Percentiles rank a stretch among this genome's conserved stretches.
These are phyloP conservation scores for Pogonus chalceus DNA, from an alignment of 1,140 invertebrate genomes.

Conservation along the genomic window DNA sequence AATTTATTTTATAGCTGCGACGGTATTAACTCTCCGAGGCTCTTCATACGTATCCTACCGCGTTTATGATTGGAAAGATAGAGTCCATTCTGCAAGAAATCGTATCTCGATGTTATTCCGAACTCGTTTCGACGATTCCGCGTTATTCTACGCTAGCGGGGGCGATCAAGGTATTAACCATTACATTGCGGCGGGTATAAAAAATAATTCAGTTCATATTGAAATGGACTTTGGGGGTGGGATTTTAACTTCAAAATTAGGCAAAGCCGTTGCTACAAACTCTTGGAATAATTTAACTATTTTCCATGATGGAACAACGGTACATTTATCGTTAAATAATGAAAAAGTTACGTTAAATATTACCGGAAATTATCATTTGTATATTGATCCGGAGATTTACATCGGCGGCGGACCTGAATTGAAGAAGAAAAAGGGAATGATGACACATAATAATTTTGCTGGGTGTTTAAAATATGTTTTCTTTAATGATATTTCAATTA, in stretches of 20 bases:
- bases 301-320: slow-evolving; percentile 58
- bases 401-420: slow-evolving; percentile 68
- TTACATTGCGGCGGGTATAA: slow-evolving; percentile 72
- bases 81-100: slow-evolving; percentile 76
- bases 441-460: slow-evolving; percentile 65
- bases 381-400: slow-evolving; percentile 88
- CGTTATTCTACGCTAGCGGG: slow-evolving; percentile 76
- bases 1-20: slow-evolving; percentile 56
- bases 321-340: slow-evolving; percentile 64
- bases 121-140: slow-evolving; percentile 78
- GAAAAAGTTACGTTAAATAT: slow-evolving; percentile 57
- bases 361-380: slow-evolving; percentile 62
- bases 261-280: slow-evolving; percentile 52
- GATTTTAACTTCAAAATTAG: slow-evolving; percentile 54
- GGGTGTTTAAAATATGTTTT: slow-evolving; percentile 87
- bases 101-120: slow-evolving; percentile 82
- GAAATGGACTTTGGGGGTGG: slow-evolving; percentile 77
- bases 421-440: slow-evolving; percentile 62
- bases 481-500: slow-evolving; percentile 82
- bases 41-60: slow-evolving; percentile 88
- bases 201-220: slow-evolving; percentile 65
- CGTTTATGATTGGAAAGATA: slow-evolving; percentile 86
- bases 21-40: slow-evolving; percentile 74
- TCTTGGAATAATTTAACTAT: slow-evolving; percentile 87
- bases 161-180: slow-evolving; percentile 68